These are phyloP conservation scores for Parascotia fuliginaria DNA, from an alignment of 2,888 invertebrate species.

Conservation along the genomic window DNA sequence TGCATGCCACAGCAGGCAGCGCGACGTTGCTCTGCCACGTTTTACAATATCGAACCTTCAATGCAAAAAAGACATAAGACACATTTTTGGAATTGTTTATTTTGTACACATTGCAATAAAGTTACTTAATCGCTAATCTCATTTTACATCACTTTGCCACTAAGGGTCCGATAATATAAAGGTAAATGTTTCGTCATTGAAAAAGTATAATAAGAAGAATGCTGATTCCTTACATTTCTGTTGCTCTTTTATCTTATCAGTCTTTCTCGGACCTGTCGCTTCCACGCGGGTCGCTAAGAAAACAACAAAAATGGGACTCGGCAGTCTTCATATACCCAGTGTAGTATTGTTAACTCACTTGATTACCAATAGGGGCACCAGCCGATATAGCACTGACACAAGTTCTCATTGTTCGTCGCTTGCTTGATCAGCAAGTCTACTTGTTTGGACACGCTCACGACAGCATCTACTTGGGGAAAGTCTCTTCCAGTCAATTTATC, in stretches of 20 bases:
- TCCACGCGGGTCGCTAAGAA: not conserved
- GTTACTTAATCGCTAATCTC: too few relatives aligned
- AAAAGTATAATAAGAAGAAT: not conserved
- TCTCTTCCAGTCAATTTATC: constrained; percentile 98
- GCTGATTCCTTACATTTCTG: not conserved
- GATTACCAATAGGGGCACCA: constrained; percentile 95
- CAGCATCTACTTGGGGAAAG: constrained; percentile 90
- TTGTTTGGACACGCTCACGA: constrained; percentile 93
- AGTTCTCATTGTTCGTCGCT: constrained; percentile 98
- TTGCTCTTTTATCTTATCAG: constrained; percentile 6
- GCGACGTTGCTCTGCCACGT: too few relatives aligned
- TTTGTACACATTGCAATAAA: not conserved
- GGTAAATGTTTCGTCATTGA: not conserved
- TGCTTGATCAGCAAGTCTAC: constrained; percentile 97
- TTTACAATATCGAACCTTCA: too few relatives aligned
- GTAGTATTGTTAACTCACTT: constrained; percentile 6
- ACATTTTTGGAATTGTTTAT: not conserved
- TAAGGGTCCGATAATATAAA: too few relatives aligned
- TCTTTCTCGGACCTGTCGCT: constrained; percentile 6
- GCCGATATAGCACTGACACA: constrained; percentile 99
- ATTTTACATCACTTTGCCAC: too few relatives aligned
- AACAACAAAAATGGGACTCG: not conserved
- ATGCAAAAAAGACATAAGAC: not conserved
- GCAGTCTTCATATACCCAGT: not conserved
- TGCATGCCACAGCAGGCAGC: too few relatives aligned